phyloP scores from a whole-genome alignment of 2,888 invertebrate species.

The Tromatobia lineatoria region DNA sequence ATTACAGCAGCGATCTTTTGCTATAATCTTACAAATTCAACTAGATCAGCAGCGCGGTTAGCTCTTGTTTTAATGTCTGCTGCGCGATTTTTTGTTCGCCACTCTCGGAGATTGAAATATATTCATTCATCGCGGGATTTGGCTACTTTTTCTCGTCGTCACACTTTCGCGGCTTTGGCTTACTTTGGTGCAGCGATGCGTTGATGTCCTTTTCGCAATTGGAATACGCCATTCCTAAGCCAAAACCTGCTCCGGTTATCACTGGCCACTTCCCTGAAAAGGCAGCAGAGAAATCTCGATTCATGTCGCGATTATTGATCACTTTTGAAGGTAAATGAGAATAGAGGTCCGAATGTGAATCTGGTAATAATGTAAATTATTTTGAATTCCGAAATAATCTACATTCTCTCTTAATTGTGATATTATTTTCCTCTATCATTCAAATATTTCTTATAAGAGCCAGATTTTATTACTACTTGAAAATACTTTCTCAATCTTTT shows the following conservation, averaged over 20 bases:
- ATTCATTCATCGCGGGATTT: constrained; percentile 5
- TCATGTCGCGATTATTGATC: not conserved
- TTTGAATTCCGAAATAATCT: not conserved
- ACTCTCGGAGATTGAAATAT: constrained; percentile 10
- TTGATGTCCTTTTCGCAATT: constrained; percentile 93
- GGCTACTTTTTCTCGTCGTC: constrained; percentile 66
- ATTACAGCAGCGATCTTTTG: constrained; percentile 69
- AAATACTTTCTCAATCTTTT: too few relatives aligned
- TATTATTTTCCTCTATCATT: too few relatives aligned
- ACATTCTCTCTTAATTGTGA: too few relatives aligned
- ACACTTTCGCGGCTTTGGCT: constrained; percentile 71
- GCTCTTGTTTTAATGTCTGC: constrained; percentile 58
- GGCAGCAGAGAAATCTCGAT: constrained; percentile 2
- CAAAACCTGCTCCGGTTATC: constrained; percentile 94
- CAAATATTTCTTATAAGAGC: too few relatives aligned
- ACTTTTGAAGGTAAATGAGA: not conserved
- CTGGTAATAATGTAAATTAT: not conserved
- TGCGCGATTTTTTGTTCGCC: constrained; percentile 50
- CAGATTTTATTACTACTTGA: too few relatives aligned
- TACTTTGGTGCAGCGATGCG: constrained; percentile 77
- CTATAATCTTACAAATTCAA: constrained; percentile 72
- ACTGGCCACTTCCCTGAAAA: constrained; percentile 94
- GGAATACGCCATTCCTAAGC: constrained; percentile 95
- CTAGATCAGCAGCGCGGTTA: constrained; percentile 65
- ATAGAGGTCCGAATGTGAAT: not conserved